These are phyloP conservation scores for Lanius ludovicianus DNA, from an alignment of 2,113 vertebrate species.

Conservation along the genomic window DNA sequence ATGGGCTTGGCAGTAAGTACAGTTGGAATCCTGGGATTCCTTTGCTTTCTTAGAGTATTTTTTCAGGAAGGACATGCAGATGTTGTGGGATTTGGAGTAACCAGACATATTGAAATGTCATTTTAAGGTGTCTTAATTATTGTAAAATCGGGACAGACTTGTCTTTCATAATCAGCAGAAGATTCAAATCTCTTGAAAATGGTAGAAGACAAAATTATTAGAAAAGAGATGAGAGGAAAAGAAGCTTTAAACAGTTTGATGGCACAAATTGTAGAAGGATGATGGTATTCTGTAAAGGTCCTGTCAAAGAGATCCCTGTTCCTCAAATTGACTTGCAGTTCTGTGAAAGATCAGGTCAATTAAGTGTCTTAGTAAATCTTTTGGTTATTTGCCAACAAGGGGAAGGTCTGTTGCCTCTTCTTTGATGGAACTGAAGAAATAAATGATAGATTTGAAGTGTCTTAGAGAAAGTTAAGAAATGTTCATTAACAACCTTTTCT, in stretches of 20 bases:
- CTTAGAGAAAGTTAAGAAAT: not conserved
- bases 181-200: not conserved
- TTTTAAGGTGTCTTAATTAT: not conserved
- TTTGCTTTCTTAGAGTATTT: not conserved
- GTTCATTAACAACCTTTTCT: not conserved
- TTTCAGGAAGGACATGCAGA: not conserved
- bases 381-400: not conserved
- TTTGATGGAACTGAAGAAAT: not conserved
- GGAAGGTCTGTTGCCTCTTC: not conserved
- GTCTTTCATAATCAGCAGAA: not conserved
- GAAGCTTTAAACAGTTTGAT: not conserved
- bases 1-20: constrained; percentile 92
- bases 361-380: not conserved
- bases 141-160: not conserved
- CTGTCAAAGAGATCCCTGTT: not conserved
- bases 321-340: not conserved
- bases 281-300: not conserved
- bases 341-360: not conserved
- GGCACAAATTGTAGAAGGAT: not conserved
- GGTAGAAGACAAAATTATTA: not conserved
- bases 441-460: not conserved
- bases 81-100: not conserved
- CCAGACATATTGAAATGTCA: not conserved
- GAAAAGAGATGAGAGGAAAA: not conserved
- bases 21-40: not conserved